Evolutionary conservation across 2,797 vertebrate species (phyloP).

Genomic region (Poecile montanus): DNA sequence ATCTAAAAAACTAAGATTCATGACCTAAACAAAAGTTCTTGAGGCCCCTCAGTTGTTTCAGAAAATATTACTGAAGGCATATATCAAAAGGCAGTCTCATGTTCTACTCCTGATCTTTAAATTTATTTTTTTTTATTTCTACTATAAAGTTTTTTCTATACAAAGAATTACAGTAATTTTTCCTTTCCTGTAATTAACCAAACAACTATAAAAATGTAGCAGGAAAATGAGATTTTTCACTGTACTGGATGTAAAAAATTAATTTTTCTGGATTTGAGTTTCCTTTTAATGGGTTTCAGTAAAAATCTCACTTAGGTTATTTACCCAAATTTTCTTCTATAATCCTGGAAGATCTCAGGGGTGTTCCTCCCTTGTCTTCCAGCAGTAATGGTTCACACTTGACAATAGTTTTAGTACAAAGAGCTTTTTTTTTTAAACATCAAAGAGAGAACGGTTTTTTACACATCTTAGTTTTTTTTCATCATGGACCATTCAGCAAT

Average conservation of each 20-base stretch:
- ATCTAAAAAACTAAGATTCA: constrained; percentile 57
- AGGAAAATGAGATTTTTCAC: neutral
- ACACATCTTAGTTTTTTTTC: neutral
- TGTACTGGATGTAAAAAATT: neutral
- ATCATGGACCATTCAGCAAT: neutral
- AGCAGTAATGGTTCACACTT: neutral
- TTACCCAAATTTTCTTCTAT: neutral
- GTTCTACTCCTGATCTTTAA: neutral
- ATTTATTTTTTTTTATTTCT: neutral
- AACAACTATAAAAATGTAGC: neutral
- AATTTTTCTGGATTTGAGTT: neutral
- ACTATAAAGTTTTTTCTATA: neutral
- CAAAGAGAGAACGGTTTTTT: neutral
- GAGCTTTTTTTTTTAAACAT: neutral
- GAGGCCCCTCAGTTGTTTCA: neutral
- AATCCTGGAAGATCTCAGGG: neutral
- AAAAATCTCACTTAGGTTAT: neutral
- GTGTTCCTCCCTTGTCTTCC: neutral
- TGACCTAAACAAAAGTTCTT: constrained; percentile 45
- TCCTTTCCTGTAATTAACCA: neutral
- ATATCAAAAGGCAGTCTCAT: constrained; percentile 19
- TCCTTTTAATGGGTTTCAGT: neutral
- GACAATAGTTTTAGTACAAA: neutral
- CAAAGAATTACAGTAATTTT: neutral
- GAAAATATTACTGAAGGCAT: constrained; percentile 29